Conservation (phyloP, 2,888 invertebrate genomes). For the Griposia aprilina region DNA sequence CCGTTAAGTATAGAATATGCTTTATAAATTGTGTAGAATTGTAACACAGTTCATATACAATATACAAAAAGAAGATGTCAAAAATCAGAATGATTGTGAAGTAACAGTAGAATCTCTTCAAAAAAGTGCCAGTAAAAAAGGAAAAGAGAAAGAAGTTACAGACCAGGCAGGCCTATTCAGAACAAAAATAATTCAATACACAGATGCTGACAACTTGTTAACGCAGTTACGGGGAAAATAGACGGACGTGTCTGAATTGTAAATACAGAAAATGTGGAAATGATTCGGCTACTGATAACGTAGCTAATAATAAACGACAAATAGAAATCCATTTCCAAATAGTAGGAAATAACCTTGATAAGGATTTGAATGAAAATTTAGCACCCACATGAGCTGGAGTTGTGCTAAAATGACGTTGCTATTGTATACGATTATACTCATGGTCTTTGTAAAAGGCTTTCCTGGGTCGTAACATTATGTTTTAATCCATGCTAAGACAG, state of each 20-base stretch:
- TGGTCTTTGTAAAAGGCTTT: slow-evolving; percentile 11
- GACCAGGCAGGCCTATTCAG: background rate
- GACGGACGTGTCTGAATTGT: slow-evolving; percentile 35
- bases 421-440: slow-evolving; percentile 9
- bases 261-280: slow-evolving; percentile 37
- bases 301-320: slow-evolving; percentile 52
- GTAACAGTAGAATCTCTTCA: background rate
- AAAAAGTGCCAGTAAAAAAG: background rate
- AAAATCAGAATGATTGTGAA: background rate
- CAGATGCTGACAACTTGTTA: background rate
- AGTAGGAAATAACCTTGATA: slow-evolving; percentile 54
- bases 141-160: background rate
- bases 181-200: slow-evolving; percentile 3
- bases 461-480: background rate
- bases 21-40: background rate
- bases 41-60: background rate
- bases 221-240: slow-evolving; percentile 29
- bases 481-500: background rate
- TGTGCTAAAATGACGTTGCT: slow-evolving; percentile 34
- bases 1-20: slow-evolving; percentile 8
- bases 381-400: slow-evolving; percentile 52
- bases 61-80: background rate
- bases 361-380: slow-evolving; percentile 47
- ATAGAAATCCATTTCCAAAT: slow-evolving; percentile 55
- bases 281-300: slow-evolving; percentile 50